Evolutionary conservation across 1,140 invertebrate species (phyloP), one percentile per base, ranked within the genome.

Genomic region (Heliconius eleuchia): DNA sequence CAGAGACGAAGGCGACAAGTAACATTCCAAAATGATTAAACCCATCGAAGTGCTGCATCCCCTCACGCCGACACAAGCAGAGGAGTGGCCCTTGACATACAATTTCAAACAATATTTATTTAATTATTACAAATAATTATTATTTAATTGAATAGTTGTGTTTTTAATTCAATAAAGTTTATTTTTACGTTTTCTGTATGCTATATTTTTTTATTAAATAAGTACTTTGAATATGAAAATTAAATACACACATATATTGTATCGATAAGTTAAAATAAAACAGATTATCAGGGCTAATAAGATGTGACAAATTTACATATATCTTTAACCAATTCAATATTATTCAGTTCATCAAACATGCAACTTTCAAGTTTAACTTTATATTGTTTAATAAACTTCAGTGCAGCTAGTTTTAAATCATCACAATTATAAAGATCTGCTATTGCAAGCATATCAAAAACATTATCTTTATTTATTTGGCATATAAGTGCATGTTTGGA

Each of bases 1-100:
- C 92, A 92, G 92, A 93, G 85, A 91, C 87, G 89, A 93, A 93
- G 92, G 91, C 89, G 39, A 83, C 89, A 80, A 89, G 87, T 89
- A 93, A 91, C 87, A 89, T 93, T 90, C 90, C 91, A 89, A 92
- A 93, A 92, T 93, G 91, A 93, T 91, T 83, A 87, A 84, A 83
- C 84, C 78, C 77, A 73, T 75, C 77, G 83, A 77, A 76, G 82
- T 80, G 83, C 78, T 37, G 82, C 81, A 60, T 81, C 81, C 80
- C 83, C 84, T 72, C 82, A 74, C 60, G 71, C 77, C 66, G 79
- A 66, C 71, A 78, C 72, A 77, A 72, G 80, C 79, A 66, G 74
- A 77, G 79, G 80, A 82, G 83, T 83, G 83, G 82, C 79, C 74
- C 80, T 81, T 80, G 57, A 75, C 73, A 78, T 60, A 75, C 72